Conservation (phyloP, 2,797 vertebrate species). For the Catostomus latipinnis region DNA sequence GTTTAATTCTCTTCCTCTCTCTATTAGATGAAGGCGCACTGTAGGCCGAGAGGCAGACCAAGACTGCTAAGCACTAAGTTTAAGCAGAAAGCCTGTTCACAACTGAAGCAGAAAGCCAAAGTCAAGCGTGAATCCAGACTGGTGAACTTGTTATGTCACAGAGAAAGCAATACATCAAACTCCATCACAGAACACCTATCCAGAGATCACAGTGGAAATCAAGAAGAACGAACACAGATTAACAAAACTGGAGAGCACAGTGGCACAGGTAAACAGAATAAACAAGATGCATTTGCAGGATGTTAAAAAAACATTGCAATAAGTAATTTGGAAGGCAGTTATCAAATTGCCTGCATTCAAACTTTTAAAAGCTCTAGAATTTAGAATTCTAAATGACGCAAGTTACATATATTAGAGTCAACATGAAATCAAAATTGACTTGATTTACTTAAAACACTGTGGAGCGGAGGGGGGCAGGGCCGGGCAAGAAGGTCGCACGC, state of each 20-base stretch:
- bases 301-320: neutral
- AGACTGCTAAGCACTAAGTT: conserved; percentile 79
- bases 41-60: conserved; percentile 79
- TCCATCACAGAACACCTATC: conserved; percentile 78
- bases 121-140: conserved; percentile 77
- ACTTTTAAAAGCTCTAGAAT: no score
- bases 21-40: conserved; percentile 71
- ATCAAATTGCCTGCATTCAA: conserved; percentile 9
- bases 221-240: conserved; percentile 57
- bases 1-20: conserved; percentile 6
- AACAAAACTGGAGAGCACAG: conserved; percentile 21
- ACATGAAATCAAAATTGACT: neutral
- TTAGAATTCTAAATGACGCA: no score
- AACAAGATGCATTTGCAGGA: neutral
- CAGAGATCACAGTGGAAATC: conserved; percentile 34
- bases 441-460: no score
- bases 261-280: conserved; percentile 45
- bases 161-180: conserved; percentile 67
- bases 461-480: no score
- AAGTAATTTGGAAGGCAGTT: conserved; percentile 7
- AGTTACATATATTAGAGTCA: neutral
- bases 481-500: no score
- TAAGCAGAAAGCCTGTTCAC: conserved; percentile 68
- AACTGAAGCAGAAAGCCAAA: conserved; percentile 88
- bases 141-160: conserved; percentile 73